phyloP scores from a whole-genome alignment of 2,113 vertebrate genomes.

The Mesembrinibis cayennensis region DNA sequence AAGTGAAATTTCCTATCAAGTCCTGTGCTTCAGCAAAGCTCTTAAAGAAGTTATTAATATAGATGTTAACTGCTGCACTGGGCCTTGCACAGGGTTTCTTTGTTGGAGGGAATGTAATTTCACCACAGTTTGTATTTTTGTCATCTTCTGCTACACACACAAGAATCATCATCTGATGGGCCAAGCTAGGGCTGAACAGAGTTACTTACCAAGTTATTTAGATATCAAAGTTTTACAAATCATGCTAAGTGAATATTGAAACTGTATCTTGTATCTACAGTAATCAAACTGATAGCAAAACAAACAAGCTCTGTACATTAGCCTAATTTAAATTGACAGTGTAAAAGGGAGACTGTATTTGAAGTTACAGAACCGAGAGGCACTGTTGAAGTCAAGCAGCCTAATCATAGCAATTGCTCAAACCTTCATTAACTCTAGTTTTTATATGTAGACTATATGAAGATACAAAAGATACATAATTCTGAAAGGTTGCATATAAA shows the following conservation, averaged over 20 bases:
- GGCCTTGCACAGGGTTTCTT: neutral
- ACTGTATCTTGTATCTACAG: neutral
- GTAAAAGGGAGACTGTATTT: neutral
- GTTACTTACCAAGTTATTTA: neutral
- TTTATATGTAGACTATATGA: neutral
- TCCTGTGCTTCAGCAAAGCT: neutral
- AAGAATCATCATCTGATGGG: neutral
- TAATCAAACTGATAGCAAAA: neutral
- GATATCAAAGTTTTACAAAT: neutral
- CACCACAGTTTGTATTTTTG: neutral
- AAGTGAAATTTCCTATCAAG: neutral
- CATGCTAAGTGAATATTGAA: neutral
- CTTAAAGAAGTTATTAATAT: neutral
- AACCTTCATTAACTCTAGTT: neutral
- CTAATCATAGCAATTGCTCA: neutral
- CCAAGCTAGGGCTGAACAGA: neutral
- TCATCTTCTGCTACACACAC: neutral
- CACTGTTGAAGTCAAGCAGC: neutral
- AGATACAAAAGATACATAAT: neutral
- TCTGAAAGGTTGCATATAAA: neutral
- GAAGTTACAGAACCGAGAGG: neutral
- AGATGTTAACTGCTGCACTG: neutral
- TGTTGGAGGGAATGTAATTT: neutral
- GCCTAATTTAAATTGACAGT: neutral
- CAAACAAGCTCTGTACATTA: neutral